Evolutionary conservation across 1,140 invertebrate species (phyloP).

Genomic region (Trissolcus basalis): DNA sequence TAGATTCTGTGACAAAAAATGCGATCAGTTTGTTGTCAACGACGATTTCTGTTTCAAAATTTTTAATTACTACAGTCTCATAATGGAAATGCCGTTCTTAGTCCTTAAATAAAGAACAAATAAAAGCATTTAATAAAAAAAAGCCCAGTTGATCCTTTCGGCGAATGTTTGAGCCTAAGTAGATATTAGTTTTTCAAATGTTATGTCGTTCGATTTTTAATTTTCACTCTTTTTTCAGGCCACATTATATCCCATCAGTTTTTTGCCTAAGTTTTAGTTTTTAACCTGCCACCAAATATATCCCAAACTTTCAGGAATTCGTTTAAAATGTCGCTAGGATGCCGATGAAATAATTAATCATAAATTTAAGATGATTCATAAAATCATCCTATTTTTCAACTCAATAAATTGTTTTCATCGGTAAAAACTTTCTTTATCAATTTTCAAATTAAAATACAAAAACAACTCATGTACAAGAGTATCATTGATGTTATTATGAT

Average conservation of each 20-base stretch:
- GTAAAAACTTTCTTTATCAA: too few species aligned
- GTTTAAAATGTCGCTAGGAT: constrained; percentile 33
- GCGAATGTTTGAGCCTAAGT: background rate
- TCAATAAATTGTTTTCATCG: too few species aligned
- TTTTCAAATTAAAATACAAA: too few species aligned
- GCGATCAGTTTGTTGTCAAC: constrained; percentile 32
- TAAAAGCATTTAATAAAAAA: background rate
- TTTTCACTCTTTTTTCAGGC: constrained; percentile 2
- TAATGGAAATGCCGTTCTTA: constrained; percentile 15
- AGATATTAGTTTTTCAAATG: constrained; percentile 4
- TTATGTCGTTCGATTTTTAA: constrained; percentile 10
- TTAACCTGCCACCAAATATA: constrained; percentile 46
- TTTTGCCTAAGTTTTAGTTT: constrained; percentile 32
- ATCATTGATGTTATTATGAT: too few species aligned
- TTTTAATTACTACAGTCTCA: constrained; percentile 19
- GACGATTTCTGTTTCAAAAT: constrained; percentile 7
- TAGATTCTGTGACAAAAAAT: constrained; percentile 43
- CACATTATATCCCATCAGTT: background rate
- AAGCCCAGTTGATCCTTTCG: constrained; percentile 25
- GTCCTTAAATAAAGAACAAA: background rate
- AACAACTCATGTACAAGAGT: too few species aligned
- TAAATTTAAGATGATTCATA: background rate
- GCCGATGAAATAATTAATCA: constrained; percentile 17
- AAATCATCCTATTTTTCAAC: too few species aligned
- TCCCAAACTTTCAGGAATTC: constrained; percentile 40